Conservation (phyloP, 2,797 vertebrate species). For the Varecia variegata region DNA sequence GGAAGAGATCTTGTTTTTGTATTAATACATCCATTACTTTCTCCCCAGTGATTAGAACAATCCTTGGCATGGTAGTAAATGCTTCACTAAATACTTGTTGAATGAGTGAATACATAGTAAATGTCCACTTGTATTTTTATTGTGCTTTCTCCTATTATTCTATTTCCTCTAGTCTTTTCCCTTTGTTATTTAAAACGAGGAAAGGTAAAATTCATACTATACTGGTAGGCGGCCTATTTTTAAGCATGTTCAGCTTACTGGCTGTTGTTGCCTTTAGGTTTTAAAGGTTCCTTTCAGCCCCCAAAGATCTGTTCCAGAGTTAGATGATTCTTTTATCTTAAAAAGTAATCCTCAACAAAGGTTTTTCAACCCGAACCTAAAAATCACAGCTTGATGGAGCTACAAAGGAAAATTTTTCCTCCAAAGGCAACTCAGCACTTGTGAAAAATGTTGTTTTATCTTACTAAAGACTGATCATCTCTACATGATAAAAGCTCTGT, state of each 20-base stretch:
- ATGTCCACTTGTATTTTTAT: not conserved
- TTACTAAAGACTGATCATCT: conserved; percentile 28
- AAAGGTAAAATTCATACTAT: not conserved
- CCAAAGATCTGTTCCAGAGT: not conserved
- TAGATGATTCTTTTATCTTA: conserved; percentile 44
- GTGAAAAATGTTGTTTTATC: conserved; percentile 53
- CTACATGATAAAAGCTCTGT: not conserved
- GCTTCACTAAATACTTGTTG: not conserved
- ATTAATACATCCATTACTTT: not conserved
- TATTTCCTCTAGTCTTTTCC: not conserved
- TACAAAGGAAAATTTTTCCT: conserved; percentile 41
- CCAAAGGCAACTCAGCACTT: not conserved
- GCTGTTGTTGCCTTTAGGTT: not conserved
- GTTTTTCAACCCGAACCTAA: conserved; percentile 5
- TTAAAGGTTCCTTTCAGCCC: not conserved
- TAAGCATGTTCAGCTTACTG: not conserved
- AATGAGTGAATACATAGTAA: not conserved
- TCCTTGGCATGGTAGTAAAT: not conserved
- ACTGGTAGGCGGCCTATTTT: not conserved
- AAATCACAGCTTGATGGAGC: conserved; percentile 43
- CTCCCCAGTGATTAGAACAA: not conserved
- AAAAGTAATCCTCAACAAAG: not conserved
- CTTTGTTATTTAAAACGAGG: not conserved
- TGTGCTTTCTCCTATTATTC: not conserved
- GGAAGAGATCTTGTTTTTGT: not conserved